Base-by-base conservation (phyloP, 1,140 invertebrate genomes). In the Paramacrobiotus metropolitanus region DNA sequence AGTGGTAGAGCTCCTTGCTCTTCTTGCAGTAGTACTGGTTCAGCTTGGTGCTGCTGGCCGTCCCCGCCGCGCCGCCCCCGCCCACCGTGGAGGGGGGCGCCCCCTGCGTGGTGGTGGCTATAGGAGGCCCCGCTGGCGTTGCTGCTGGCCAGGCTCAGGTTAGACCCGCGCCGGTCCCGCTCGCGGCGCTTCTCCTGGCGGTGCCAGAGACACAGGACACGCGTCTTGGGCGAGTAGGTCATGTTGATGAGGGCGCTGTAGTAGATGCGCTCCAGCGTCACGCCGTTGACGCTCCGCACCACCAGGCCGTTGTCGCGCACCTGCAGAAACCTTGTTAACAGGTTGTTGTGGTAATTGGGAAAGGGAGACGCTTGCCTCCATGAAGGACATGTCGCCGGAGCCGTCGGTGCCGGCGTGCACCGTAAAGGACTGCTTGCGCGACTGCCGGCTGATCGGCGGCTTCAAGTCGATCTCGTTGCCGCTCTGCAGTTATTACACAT, bases 11-110 rank as follows among this genome's bases (percentile, higher is more conserved):
- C 67, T 96, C 89, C 73, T 92, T 91, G 74, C 93, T 97, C 90
- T 96, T 98, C 74, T 92, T 89, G 0, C 94, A 96, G 71, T 97
- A 95, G 76, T 97, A 99, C 77, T 98, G 96, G 73, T 96, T 89
- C 60, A 98, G 79, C 69, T 96, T 85, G 0, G 48, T n/a, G n/a
- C n/a, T n/a, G n/a, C n/a, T n/a, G n/a, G n/a, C n/a, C n/a, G n/a
- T n/a, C n/a, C n/a, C n/a, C n/a, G n/a, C n/a, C n/a, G n/a, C n/a
- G n/a, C n/a, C n/a, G n/a, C n/a, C n/a, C n/a, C n/a, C n/a, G n/a
- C n/a, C n/a, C n/a, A n/a, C n/a, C n/a, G n/a, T n/a, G n/a, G n/a
- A n/a, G n/a, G n/a, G n/a, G n/a, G n/a, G n/a, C n/a, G n/a, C n/a
- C n/a, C n/a, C n/a, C n/a, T n/a, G n/a, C n/a, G n/a, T n/a, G n/a